phyloP scores from a whole-genome alignment of 1,140 invertebrate genomes.

The Heliconius himera region DNA sequence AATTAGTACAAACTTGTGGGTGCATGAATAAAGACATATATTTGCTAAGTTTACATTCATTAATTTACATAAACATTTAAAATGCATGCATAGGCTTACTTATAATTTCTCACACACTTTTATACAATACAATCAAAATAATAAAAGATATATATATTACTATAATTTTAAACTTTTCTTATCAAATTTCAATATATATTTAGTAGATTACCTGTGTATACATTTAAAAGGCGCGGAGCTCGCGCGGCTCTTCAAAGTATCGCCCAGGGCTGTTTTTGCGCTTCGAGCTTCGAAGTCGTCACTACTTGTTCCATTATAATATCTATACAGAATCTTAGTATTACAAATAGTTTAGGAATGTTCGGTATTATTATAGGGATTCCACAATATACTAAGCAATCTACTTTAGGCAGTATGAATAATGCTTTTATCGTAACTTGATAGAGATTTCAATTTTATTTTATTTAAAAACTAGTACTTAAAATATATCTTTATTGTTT shows the following conservation, averaged over 20 bases:
- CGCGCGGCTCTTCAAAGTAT: conserved; percentile 38
- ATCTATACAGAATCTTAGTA: conserved; percentile 18
- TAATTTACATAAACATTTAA: too few relatives aligned
- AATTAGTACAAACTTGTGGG: too few relatives aligned
- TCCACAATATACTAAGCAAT: not conserved
- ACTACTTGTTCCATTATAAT: conserved; percentile 16
- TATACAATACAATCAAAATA: too few relatives aligned
- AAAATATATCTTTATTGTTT: not conserved
- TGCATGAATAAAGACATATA: too few relatives aligned
- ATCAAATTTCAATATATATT: not conserved
- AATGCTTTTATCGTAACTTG: too few relatives aligned
- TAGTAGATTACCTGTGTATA: not conserved
- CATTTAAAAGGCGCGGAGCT: conserved; percentile 5
- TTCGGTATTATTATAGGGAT: not conserved
- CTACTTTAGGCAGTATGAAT: too few relatives aligned
- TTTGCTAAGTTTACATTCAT: too few relatives aligned
- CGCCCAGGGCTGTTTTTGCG: conserved; percentile 40
- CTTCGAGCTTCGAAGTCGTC: conserved; percentile 27
- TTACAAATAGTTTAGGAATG: conserved; percentile 22
- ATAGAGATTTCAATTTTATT: not conserved
- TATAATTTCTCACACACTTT: too few relatives aligned
- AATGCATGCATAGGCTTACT: too few relatives aligned
- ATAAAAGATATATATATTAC: not conserved
- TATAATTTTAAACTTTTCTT: too few relatives aligned
- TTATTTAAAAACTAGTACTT: not conserved